Base-by-base conservation (phyloP, 2,888 invertebrate species). In the Deilephila porcellus region DNA sequence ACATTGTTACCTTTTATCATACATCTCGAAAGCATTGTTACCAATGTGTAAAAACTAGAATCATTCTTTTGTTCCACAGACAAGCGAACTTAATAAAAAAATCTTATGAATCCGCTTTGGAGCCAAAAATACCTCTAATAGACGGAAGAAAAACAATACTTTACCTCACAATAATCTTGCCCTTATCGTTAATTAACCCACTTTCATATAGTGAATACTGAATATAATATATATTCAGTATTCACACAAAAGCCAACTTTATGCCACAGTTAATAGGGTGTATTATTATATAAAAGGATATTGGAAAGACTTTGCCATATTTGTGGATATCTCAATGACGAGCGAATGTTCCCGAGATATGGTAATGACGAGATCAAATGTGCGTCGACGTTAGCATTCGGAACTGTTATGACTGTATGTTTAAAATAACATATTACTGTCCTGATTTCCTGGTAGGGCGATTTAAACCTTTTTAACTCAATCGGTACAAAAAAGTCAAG, bases 111-210 rank as follows among this genome's bases (percentile, higher is more conserved):
- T 17, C 11, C n/a, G 19, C 29, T 4, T 11, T 25, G 4, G 5
- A 29, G 45, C 60, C n/a, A 71, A 71, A 71, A 52, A 62, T 20
- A 19, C 1, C 52, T 8, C 29, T 34, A 45, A 60, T 45, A 67
- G 80, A 75, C 76, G 73, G 74, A 77, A 77, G 79, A 81, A 82
- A 80, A 77, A 79, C 78, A 77, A 76, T 77, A 79, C 78, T 78
- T 77, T 78, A 76, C 59, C 72, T 25, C 76, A 71, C 74, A 80
- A 76, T 80, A 79, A 80, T 80, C 77, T 77, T 79, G 80, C 79
- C 79, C 79, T 82, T 83, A 79, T 77, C 76, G 74, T 76, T 79
- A 81, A 82, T 82, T 82, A 82, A 81, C 79, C 81, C 80, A n/a
- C 32, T 29, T 52, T 25, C 25, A 25, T 4, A 25, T 37, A 71